Base-by-base conservation (phyloP, 2,797 vertebrate genomes). In the Amblyraja radiata region DNA sequence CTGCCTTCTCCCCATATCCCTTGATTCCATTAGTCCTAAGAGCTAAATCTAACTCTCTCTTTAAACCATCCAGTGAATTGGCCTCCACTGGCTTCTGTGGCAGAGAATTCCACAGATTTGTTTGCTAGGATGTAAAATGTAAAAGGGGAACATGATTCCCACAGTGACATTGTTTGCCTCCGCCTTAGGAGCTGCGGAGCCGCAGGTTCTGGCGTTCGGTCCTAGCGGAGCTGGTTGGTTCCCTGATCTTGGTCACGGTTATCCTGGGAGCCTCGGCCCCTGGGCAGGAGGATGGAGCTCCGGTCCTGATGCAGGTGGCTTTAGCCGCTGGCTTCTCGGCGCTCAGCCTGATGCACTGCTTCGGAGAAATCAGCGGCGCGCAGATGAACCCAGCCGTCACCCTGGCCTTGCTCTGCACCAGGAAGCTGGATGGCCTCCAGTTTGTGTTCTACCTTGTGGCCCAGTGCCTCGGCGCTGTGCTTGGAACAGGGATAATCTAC, bases 381-480 rank as follows among this genome's bases (percentile, higher is more conserved):
- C 97, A 98, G 95, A 96, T 97, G 94, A 98, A 98, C 95, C 97
- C 97, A 0, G 96, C 97, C 0, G 94, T 98, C 93, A 98, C 97
- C 36, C 94, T 98, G 95, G 96, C 97, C 5, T 95, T 98, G 93
- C 94, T 98, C 94, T 97, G 96, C 94, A 97, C 97, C 25, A 96
- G 96, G 93, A 96, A 95, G 93, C 94, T 97, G 93, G 96, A 97
- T 0, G 93, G 95, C 14, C 95, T 97, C 93, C 95, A 94, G 6
- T 96, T 95, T 0, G 39, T 95, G 0, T 93, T 95, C 81, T 97
- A 95, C 61, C 88, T 98, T 7, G 83, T 96, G 91, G 97, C 97
- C 4, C 98, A 98, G 94, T 97, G 97, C 94, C n/a, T 96, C 93
- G 97, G 97, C 39, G 97, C 97, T 65, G 95, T 94, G 63, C 93